Evolutionary conservation across 2,888 invertebrate species (phyloP).

Genomic region (Pachydiplax longipennis): DNA sequence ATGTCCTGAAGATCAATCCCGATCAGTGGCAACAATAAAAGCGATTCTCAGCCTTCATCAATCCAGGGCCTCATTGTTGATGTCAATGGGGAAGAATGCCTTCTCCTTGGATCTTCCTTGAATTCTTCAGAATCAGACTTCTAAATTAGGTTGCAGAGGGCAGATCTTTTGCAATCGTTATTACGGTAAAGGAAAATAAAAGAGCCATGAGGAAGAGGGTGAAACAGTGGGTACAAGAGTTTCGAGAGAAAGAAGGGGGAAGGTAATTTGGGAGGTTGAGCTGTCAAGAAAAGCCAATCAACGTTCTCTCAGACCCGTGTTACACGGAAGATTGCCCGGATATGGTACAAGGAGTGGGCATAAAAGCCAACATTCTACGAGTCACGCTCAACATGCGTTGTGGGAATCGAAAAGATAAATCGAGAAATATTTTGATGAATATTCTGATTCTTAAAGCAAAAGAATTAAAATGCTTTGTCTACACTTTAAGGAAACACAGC

Average conservation of each 20-base stretch:
- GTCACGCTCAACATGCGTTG: background rate
- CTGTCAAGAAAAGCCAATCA: background rate
- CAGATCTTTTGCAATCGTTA: background rate
- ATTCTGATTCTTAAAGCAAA: no score
- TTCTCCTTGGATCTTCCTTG: background rate
- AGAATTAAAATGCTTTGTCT: no score
- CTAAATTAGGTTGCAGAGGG: background rate
- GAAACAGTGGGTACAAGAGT: background rate
- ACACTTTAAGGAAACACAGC: no score
- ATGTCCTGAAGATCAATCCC: background rate
- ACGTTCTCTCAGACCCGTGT: background rate
- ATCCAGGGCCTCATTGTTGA: background rate
- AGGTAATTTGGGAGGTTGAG: background rate
- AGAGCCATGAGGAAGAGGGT: background rate
- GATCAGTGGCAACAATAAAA: background rate
- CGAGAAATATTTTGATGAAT: background rate
- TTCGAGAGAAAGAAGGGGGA: background rate
- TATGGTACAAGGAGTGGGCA: background rate
- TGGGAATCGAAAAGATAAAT: background rate
- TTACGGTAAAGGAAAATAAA: background rate
- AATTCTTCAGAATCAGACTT: background rate
- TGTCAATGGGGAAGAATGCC: no score
- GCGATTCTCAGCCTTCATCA: background rate
- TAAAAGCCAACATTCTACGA: background rate
- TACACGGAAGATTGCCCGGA: background rate